Base-by-base conservation (phyloP, 2,113 vertebrate genomes). In the Hymenochirus boettgeri region DNA sequence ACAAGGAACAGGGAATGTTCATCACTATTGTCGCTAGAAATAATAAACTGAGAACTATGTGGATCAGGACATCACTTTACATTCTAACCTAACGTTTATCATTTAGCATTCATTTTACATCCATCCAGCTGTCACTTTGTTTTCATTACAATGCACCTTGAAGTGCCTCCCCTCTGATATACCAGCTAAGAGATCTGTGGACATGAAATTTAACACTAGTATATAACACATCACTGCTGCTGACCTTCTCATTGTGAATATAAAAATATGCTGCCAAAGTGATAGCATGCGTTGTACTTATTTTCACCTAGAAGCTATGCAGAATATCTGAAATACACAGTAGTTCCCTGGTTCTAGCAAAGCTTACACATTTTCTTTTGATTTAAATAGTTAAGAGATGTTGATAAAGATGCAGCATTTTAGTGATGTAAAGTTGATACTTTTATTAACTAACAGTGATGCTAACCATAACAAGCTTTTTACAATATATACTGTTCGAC, bases 221-320 rank as follows among this genome's bases (percentile, higher is more conserved):
- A 18, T 66, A 69, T 67, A n/a, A n/a, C n/a, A n/a, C n/a, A n/a
- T n/a, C n/a, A n/a, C n/a, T n/a, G n/a, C n/a, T 58, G 22, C 31
- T 60, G 56, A 53, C 65, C 47, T 69, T 69, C 58, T 66, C 64
- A 26, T 31, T 57, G 59, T 23, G 45, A 42, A 39, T n/a, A 27
- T 57, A 48, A 59, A 59, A 69, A 50, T 60, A 66, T 37, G 37
- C 23, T 60, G 18, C 24, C 45, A 25, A 60, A 39, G 42, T 42
- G 35, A 42, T 58, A 15, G 31, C 50, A 58, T 51, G 52, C 27
- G 58, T 58, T 18, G 46, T 23, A 42, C 29, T 53, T 60, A 18
- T 45, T 45, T 69, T 67, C 15, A 7, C 15, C 33, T 35, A n/a
- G n/a, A n/a, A n/a, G n/a, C n/a, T n/a, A n/a, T n/a, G n/a, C n/a